Evolutionary conservation across 2,888 invertebrate species (phyloP).

Genomic region (Pediacus dermestoides): DNA sequence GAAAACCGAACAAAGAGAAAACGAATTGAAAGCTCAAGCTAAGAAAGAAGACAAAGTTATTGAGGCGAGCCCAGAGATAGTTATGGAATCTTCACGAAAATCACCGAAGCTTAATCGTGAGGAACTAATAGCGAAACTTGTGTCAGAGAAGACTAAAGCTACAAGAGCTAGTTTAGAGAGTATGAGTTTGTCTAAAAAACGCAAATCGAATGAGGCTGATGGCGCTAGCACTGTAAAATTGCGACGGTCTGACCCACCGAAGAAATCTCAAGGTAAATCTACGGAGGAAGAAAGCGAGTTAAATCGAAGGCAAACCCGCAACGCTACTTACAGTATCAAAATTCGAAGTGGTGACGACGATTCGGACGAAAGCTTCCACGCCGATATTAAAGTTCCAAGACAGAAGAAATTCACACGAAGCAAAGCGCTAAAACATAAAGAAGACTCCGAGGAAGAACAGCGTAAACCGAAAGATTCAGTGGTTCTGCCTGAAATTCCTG

Average conservation of each 20-base stretch:
- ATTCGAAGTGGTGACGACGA: constrained; percentile 26
- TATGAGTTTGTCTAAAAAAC: background rate
- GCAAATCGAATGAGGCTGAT: constrained; percentile 4
- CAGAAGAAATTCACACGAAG: constrained; percentile 33
- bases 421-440: constrained; percentile 25
- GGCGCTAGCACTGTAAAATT: constrained; percentile 5
- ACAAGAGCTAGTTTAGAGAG: background rate
- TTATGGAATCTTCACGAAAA: constrained; percentile 2
- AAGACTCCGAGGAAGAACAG: constrained; percentile 14
- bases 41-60: constrained; percentile 28
- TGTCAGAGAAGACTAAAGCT: background rate
- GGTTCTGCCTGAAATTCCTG: background rate
- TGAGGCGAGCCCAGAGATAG: too few relatives aligned
- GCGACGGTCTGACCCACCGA: constrained; percentile 16
- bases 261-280: constrained; percentile 16
- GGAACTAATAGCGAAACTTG: background rate
- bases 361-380: constrained; percentile 36
- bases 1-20: constrained; percentile 59
- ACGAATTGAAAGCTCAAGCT: constrained; percentile 55
- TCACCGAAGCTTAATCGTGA: background rate
- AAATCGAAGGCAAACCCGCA: constrained; percentile 28
- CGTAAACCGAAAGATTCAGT: constrained; percentile 12
- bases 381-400: constrained; percentile 31
- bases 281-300: constrained; percentile 8
- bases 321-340: constrained; percentile 22